A percentile compares a stretch with the other conserved stretches of the same genome.
phyloP scores from a whole-genome alignment of 2,888 invertebrate genomes.

The Julus scanicus region DNA sequence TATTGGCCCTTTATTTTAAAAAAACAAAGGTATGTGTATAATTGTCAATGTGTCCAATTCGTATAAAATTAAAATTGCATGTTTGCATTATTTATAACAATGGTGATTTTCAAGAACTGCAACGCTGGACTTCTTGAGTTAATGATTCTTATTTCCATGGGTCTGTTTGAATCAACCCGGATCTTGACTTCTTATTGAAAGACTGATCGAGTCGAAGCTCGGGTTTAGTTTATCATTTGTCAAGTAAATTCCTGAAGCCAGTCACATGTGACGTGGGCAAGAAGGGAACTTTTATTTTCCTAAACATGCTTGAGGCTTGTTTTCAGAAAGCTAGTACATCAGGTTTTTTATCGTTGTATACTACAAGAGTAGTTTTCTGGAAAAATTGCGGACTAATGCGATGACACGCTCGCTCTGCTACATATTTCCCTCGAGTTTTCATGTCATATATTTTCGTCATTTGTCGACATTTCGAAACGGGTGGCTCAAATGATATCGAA shows the following conservation, averaged over 20 bases:
- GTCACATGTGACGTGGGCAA: not conserved
- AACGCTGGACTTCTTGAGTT: not conserved
- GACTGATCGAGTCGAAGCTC: not conserved
- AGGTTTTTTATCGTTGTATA: not conserved
- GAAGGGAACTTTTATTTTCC: not conserved
- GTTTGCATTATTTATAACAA: not conserved
- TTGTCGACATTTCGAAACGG: conserved; percentile 1
- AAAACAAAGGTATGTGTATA: too few relatives aligned
- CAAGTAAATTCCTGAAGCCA: not conserved
- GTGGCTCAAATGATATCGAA: not conserved
- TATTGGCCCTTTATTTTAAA: too few relatives aligned
- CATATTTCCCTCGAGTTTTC: conserved; percentile 15
- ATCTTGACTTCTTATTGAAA: not conserved
- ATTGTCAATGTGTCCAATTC: too few relatives aligned
- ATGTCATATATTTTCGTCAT: not conserved
- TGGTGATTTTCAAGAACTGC: not conserved
- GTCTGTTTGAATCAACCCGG: not conserved
- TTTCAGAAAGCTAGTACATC: not conserved
- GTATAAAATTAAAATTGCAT: not conserved
- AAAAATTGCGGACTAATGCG: not conserved
- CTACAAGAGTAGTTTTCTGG: not conserved
- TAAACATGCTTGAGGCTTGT: not conserved
- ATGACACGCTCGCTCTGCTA: not conserved
- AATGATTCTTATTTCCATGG: not conserved
- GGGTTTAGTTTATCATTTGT: not conserved